Conservation (phyloP, 2,888 invertebrate genomes). For the Petrolisthes cinctipes region DNA sequence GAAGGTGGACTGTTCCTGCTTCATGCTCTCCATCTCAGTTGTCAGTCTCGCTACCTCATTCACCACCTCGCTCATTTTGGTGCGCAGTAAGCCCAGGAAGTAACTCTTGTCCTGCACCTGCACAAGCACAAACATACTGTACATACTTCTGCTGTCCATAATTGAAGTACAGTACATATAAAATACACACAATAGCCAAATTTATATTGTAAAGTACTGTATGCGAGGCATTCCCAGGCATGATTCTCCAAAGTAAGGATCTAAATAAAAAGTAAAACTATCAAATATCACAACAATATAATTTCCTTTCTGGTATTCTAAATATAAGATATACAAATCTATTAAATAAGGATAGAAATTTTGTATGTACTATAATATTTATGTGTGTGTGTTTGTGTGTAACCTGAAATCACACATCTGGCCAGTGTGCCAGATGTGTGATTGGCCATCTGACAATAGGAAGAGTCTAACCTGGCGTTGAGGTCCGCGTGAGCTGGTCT, state of each 20-base stretch:
- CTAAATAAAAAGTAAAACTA: too few relatives aligned
- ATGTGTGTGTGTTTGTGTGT: too few relatives aligned
- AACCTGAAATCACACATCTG: too few relatives aligned
- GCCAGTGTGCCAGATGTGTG: too few relatives aligned
- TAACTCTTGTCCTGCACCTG: constrained; percentile 85
- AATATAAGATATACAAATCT: neutral
- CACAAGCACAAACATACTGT: neutral
- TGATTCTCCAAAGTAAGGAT: too few relatives aligned
- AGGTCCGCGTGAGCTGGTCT: constrained; percentile 77
- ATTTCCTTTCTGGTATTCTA: neutral
- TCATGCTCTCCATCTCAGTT: constrained; percentile 76
- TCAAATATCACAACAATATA: neutral
- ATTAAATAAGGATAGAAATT: neutral
- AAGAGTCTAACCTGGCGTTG: constrained; percentile 70
- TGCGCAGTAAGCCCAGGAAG: constrained; percentile 82
- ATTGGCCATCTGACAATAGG: too few relatives aligned
- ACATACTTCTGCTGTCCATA: neutral
- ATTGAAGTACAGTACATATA: too few relatives aligned
- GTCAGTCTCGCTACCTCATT: constrained; percentile 78
- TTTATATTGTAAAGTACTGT: neutral
- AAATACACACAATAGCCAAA: neutral
- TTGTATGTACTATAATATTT: neutral
- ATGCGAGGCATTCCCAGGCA: neutral
- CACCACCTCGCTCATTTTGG: constrained; percentile 81
- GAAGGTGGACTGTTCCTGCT: constrained; percentile 78